Evolutionary conservation across 2,113 vertebrate species (phyloP), one percentile per base, ranked within the genome.

Genomic region (Tachysurus vachellii): DNA sequence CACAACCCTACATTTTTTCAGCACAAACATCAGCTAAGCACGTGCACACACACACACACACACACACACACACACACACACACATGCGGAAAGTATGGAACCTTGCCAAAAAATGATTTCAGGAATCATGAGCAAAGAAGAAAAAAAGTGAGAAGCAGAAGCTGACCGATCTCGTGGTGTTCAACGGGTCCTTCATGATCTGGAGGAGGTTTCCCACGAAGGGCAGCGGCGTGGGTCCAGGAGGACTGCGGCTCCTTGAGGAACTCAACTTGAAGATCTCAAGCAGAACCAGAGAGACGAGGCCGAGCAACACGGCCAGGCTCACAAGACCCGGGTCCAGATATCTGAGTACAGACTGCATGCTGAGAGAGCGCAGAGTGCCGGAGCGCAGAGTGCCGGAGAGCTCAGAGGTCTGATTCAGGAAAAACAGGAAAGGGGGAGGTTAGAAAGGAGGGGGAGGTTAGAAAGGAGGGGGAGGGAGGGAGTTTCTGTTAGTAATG

Each of bases 171-270:
- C 26, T 84, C 4, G 84, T 47, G 19, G 56, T 64, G n/a, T 56
- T 59, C 68, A 89, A 5, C 23, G 81, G 87, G 5, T 89, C n/a
- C 71, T 70, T 87, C 31, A 86, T 10, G 4, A 89, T 42, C 28
- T 88, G 50, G 2, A 82, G 61, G 4, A 89, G 0, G 44, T 82
- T 89, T 36, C 91, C 91, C 13, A 88, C 17, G 17, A 91, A 87
- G 16, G 84, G 87, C 21, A 90, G 54, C 4, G 89, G 88, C 71
- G 21, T 88, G 61, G 89, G 91, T 9, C 88, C 91, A 12, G 87
- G 89, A 59, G 91, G 91, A 84, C 10, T n/a, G 10, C 28, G 75
- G 66, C 53, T 70, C 86, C 53, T 84, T 2, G 16, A 50, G 23
- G 82, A 88, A 44, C 44, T 75, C 31, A 89, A 79, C 68, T 61